Evolutionary conservation across 53 echinoderm and acorn worm species (phyloP).

Genomic region (Holothuria leucospilota): DNA sequence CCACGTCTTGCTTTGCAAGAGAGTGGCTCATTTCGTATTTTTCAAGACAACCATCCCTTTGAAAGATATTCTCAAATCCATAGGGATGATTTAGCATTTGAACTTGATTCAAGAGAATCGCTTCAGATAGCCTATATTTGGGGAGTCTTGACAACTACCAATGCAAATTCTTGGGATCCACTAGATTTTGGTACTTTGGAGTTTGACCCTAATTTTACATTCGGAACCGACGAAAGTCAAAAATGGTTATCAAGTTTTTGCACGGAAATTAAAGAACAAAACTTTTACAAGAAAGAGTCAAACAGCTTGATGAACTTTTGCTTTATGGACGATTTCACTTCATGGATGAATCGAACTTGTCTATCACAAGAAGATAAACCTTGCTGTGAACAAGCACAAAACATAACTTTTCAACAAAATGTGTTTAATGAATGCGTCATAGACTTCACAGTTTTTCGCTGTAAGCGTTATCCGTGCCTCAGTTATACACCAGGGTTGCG

Average conservation of each 20-base stretch:
- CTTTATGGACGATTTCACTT: constrained; percentile 71
- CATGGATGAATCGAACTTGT: constrained; percentile 66
- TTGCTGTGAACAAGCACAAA: constrained; percentile 66
- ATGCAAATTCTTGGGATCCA: constrained; percentile 81
- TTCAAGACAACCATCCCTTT: constrained; percentile 64
- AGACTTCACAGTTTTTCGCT: not conserved
- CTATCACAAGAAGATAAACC: not conserved
- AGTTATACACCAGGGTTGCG: constrained; percentile 45
- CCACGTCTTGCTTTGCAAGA: constrained; percentile 72
- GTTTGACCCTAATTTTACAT: constrained; percentile 59
- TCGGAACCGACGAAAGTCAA: constrained; percentile 64
- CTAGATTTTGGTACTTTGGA: constrained; percentile 64
- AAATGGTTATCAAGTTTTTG: constrained; percentile 79
- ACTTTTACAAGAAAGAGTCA: constrained; percentile 50
- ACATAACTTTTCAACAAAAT: constrained; percentile 30
- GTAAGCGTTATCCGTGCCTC: constrained; percentile 6
- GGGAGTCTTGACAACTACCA: constrained; percentile 70
- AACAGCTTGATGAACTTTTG: constrained; percentile 28
- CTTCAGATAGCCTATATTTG: constrained; percentile 68
- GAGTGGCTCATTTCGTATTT: constrained; percentile 75
- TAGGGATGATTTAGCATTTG: constrained; percentile 65
- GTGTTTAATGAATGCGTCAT: constrained; percentile 38
- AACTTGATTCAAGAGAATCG: constrained; percentile 34
- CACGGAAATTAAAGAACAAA: constrained; percentile 56
- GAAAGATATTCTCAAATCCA: constrained; percentile 69